Evolutionary conservation across 2,888 invertebrate genomes (phyloP).

Genomic region (Callyntrura sp.): DNA sequence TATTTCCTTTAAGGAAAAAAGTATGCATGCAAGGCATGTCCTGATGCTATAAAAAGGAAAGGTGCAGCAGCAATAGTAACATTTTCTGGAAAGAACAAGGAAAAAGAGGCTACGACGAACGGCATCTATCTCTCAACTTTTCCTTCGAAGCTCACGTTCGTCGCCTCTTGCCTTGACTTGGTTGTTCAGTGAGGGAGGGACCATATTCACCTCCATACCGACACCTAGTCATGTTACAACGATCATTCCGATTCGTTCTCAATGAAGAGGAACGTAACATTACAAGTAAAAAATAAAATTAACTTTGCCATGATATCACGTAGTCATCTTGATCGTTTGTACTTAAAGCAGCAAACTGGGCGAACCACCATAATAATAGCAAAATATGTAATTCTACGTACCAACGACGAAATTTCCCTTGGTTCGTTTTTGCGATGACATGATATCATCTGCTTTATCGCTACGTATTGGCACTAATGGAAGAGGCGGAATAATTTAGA

Average conservation of each 20-base stretch:
- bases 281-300: constrained; percentile 24
- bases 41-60: constrained; percentile 21
- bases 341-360: background rate
- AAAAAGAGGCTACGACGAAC: constrained; percentile 11
- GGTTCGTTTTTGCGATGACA: constrained; percentile 3
- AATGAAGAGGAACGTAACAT: constrained; percentile 23
- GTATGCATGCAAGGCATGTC: background rate
- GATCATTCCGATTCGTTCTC: constrained; percentile 22
- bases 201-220: constrained; percentile 48
- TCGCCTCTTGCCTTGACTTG: background rate
- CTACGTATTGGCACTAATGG: constrained; percentile 14
- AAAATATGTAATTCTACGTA: too few relatives aligned
- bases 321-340: constrained; percentile 1
- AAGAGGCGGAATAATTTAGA: constrained; percentile 12
- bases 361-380: background rate
- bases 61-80: constrained; percentile 5
- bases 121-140: constrained; percentile 39
- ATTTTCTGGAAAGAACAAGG: constrained; percentile 3
- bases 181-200: constrained; percentile 47
- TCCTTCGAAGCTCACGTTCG: constrained; percentile 45
- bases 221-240: constrained; percentile 5
- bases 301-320: constrained; percentile 30
- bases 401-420: background rate
- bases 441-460: constrained; percentile 37
- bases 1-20: constrained; percentile 10